Base-by-base conservation (phyloP, 2,888 invertebrate genomes). In the Entomobrya multifasciata region DNA sequence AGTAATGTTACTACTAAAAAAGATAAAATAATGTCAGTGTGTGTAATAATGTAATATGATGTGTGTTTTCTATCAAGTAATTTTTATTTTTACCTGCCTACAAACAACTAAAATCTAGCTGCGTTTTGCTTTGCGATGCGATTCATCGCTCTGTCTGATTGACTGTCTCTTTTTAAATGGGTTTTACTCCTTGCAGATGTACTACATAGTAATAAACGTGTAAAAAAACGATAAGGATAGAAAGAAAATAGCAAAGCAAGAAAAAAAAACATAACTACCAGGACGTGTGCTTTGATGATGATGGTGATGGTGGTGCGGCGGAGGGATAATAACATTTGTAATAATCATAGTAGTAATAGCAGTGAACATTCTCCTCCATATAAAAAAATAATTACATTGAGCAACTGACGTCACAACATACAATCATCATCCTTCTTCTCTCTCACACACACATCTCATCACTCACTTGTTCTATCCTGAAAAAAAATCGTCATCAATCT, bases 381-480 rank as follows among this genome's bases (percentile, higher is more conserved):
- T 49, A 47, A 70, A 74, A 79, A 36, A 25, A 41, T 27, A 79
- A 79, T 79, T 79, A 65, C 79, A 62, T 47, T 55, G 74, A 47
- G 25, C 17, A 11, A 52, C 67, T 80, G 80, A 80, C 80, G 80
- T 80, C 80, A 80, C 80, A 55, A n/a, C 67, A 57, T 6, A 72
- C 47, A 72, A 36, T 70, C 82, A 55, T 70, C 81, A 55, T 70
- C 70, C 67, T 55, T n/a, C 27, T 78, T n/a, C n/a, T n/a, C n/a
- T n/a, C n/a, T n/a, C n/a, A n/a, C n/a, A n/a, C n/a, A n/a, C n/a
- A n/a, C n/a, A n/a, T n/a, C 78, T 81, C 81, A 65, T 47, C 57
- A 57, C 25, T 5, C 17, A 65, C n/a, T n/a, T n/a, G n/a, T n/a
- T n/a, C n/a, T n/a, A n/a, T n/a, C 17, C 41, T 49, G 13, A n/a